Evolutionary conservation across 2,797 vertebrate species (phyloP).

Genomic region (Anabacerthia variegaticeps): DNA sequence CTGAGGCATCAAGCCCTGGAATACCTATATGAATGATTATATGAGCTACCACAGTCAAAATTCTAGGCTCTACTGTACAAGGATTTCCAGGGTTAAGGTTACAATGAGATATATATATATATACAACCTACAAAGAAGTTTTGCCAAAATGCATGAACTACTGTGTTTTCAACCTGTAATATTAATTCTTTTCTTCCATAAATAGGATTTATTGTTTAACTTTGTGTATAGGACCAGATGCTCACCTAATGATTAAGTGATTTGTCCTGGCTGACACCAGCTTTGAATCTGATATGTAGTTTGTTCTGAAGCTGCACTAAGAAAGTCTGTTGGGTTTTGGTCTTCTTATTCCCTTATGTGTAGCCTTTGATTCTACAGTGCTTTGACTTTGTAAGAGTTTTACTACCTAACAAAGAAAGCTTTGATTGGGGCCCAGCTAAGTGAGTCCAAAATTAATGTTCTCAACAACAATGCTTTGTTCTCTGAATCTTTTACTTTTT

Average conservation of each 20-base stretch:
- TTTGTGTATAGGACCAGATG: neutral
- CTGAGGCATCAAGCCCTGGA: neutral
- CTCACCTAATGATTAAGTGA: neutral
- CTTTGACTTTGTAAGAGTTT: constrained; percentile 37
- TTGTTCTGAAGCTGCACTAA: neutral
- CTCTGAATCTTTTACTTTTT: constrained; percentile 45
- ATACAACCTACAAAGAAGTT: neutral
- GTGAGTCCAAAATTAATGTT: constrained; percentile 51
- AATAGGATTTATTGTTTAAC: neutral
- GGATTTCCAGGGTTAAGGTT: neutral
- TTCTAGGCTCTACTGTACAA: neutral
- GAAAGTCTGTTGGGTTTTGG: constrained; percentile 16
- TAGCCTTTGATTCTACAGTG: constrained; percentile 31
- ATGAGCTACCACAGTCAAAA: neutral
- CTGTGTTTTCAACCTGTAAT: neutral
- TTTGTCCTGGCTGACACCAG: neutral
- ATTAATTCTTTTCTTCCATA: neutral
- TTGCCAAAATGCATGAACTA: neutral
- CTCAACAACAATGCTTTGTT: constrained; percentile 56
- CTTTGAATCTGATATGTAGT: neutral
- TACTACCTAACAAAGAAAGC: constrained; percentile 46
- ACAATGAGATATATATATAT: neutral
- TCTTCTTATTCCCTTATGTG: neutral
- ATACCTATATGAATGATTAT: neutral
- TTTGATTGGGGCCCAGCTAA: constrained; percentile 37